These are phyloP conservation scores for Podarcis lilfordi DNA, from an alignment of 2,797 vertebrate genomes.

Conservation along the genomic window DNA sequence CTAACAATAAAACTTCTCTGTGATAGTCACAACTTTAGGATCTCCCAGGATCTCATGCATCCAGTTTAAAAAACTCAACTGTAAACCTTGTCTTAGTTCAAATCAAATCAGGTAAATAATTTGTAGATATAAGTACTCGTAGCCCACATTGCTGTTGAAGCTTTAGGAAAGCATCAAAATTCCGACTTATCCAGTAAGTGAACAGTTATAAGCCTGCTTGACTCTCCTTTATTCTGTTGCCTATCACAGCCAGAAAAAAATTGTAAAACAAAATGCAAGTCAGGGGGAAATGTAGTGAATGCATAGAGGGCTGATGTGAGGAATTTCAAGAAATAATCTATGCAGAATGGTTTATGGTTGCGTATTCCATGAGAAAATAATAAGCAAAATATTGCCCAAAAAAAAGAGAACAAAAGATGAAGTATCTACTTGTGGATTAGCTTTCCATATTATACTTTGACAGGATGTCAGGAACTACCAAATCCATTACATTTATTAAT, in stretches of 20 bases:
- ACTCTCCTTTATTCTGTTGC: neutral
- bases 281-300: neutral
- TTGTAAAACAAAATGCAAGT: conserved; percentile 4
- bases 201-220: neutral
- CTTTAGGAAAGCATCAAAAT: neutral
- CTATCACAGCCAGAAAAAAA: neutral
- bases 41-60: neutral
- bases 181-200: neutral
- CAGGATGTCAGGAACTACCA: neutral
- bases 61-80: neutral
- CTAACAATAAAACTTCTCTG: neutral
- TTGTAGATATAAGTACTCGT: conserved; percentile 21
- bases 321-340: conserved; percentile 8
- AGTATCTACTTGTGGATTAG: neutral
- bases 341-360: neutral
- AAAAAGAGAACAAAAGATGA: neutral
- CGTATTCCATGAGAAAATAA: neutral
- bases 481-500: conserved; percentile 15
- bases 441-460: conserved; percentile 4
- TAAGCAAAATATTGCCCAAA: conserved; percentile 3
- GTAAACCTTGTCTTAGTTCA: neutral
- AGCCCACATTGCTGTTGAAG: neutral
- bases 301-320: neutral
- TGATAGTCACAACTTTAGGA: neutral
- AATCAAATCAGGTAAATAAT: conserved; percentile 24